Base-by-base conservation (phyloP, 2,888 invertebrate genomes). In the Hybos culiciformis region DNA sequence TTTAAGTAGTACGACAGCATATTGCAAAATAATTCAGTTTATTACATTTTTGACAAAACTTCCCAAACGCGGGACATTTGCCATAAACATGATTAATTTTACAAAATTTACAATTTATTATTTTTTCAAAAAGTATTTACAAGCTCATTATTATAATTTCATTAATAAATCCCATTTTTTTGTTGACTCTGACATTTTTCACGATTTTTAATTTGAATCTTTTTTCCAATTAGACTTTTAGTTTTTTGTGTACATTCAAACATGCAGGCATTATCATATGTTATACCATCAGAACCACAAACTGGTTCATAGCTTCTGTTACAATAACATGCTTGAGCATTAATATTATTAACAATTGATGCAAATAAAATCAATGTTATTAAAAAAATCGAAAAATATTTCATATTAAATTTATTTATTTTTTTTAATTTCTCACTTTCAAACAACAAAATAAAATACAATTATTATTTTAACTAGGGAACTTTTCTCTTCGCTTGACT, bases 231-330 rank as follows among this genome's bases (percentile, higher is more conserved):
- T 15, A 20, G 26, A 12, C 37, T 33, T 7, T 15, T 17, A 20
- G 24, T 14, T 12, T n/a, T 17, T n/a, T 40, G 44, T 18, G 39
- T 21, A 21, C 44, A 44, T 31, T 44, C 39, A 29, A 44, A 44
- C n/a, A 39, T 19, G 17, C 44, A 44, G 15, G 36, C 29, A 26
- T 44, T 44, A 5, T 14, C 40, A 26, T 39, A 44, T 18, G 44
- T 44, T 17, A 21, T 17, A 29, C 29, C 9, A 29, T 39, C 26
- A 8, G 39, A 31, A n/a, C 26, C 44, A 20, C 44, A 44, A 39
- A 44, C 29, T 32, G 44, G 40, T 26, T 40, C 39, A 23, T 36
- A 40, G 23, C 21, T 40, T 34, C 40, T 40, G 18, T 36, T 29
- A 26, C 44, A 44, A 3, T 32, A 31, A 21, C 44, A 44, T 9